phyloP scores from a whole-genome alignment of 2,797 vertebrate genomes.

The Clangula hyemalis region DNA sequence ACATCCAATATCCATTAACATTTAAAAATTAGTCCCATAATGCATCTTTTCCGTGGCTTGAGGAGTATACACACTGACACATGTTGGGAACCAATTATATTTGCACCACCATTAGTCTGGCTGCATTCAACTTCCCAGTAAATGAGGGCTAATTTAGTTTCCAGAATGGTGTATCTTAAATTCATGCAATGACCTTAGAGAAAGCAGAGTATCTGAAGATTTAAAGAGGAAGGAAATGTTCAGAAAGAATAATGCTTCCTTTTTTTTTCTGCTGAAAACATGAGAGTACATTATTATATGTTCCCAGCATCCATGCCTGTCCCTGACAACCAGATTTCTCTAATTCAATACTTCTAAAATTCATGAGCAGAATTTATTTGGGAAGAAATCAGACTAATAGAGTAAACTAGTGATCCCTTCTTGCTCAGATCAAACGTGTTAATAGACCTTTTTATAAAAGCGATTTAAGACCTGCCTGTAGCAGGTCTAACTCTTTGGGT shows the following conservation, averaged over 20 bases:
- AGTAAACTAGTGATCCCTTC: conserved; percentile 39
- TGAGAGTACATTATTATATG: neutral
- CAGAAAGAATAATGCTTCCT: conserved; percentile 51
- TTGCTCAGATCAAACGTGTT: conserved; percentile 45
- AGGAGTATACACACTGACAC: conserved; percentile 80
- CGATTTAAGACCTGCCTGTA: conserved; percentile 9
- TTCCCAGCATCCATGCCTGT: conserved; percentile 41
- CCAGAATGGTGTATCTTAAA: conserved; percentile 78
- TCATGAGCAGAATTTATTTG: conserved; percentile 35
- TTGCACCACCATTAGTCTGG: conserved; percentile 79
- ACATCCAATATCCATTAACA: conserved; percentile 86
- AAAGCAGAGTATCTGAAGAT: conserved; percentile 64
- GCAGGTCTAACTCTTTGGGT: conserved; percentile 26
- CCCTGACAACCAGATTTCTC: conserved; percentile 42
- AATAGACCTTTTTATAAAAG: neutral
- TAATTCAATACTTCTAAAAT: conserved; percentile 46
- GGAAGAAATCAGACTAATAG: neutral
- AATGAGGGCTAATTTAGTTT: conserved; percentile 82
- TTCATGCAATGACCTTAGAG: conserved; percentile 77
- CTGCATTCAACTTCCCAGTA: conserved; percentile 78
- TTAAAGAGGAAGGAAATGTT: conserved; percentile 65
- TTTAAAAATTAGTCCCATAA: conserved; percentile 87
- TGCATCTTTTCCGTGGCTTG: conserved; percentile 82
- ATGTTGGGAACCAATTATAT: conserved; percentile 83
- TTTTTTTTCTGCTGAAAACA: conserved; percentile 12